These are phyloP conservation scores for Leptocoma aspasia DNA, from an alignment of 2,113 vertebrate species.

Conservation along the genomic window DNA sequence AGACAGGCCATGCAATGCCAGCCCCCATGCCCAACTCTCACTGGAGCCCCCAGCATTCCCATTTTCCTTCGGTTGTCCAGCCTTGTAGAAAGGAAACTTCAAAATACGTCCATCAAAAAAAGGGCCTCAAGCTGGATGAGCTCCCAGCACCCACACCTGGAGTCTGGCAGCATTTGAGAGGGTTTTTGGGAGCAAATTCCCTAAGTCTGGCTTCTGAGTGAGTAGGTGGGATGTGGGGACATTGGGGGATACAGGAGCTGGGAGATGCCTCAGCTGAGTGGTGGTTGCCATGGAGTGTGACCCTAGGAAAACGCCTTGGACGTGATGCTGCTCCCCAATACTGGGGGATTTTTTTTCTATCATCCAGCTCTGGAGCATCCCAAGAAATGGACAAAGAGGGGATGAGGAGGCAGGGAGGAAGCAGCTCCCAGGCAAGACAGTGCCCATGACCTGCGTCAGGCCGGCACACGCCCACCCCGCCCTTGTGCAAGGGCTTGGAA, in stretches of 20 bases:
- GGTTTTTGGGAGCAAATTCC: not conserved
- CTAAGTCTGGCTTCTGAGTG: fast-evolving
- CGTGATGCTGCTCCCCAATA: fast-evolving
- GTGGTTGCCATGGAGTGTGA: not conserved
- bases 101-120: fast-evolving
- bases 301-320: not conserved
- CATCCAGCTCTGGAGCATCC: not conserved
- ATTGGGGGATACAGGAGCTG: fast-evolving
- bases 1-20: not conserved
- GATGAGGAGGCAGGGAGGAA: not conserved
- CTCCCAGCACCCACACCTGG: fast-evolving
- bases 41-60: not conserved
- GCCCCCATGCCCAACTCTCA: fast-evolving
- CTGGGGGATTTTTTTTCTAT: not conserved
- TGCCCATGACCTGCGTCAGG: not conserved
- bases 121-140: not conserved
- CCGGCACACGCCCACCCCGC: not conserved
- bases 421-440: not conserved
- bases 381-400: not conserved
- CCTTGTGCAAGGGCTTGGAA: not conserved
- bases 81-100: not conserved
- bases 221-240: fast-evolving
- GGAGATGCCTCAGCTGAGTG: fast-evolving
- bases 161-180: not conserved
- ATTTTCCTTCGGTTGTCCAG: not conserved